Base-by-base conservation (phyloP, 2,888 invertebrate species). In the Caradrina kadenii region DNA sequence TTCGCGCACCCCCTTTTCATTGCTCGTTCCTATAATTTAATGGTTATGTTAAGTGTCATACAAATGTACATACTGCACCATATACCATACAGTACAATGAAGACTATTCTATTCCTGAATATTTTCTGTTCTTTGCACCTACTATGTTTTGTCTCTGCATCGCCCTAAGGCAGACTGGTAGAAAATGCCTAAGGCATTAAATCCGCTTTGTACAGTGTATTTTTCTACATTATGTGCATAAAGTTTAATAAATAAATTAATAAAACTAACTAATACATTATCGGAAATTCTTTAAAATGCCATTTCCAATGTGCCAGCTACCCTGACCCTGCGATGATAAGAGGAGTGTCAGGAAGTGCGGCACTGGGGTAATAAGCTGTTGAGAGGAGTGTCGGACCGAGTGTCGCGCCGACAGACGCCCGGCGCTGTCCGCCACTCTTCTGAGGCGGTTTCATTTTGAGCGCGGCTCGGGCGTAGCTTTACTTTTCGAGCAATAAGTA, bases 321-420 rank as follows among this genome's bases (percentile, higher is more conserved):
- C 17, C 21, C 68, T 54, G 76, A 50, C 76, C 56, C 26, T 35
- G 52, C 42, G 49, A 50, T 35, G 55, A 58, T 49, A 31, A 39
- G 60, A 31, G 45, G 59, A 39, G 59, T 42, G 59, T 60, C 55
- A 26, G 60, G 49, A 50, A 55, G 58, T 35, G 48, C 49, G 76
- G 59, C 70, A 48, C 53, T 10, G n/a, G 26, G 42, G 63, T 82
- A 82, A 81, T 73, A 53, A 66, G 82, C 64, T 77, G 64, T 78
- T 64, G 3, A 19, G 54, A 22, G 22, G 56, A 49, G 59, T 55
- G 69, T 21, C 54, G 19, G 45, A 13, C 15, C 31, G 48, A 35
- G 10, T 35, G 35, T 7, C 35, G 35, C 45, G 54, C 17, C 42
- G 0, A 42, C 8, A 22, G 55, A 19, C 66, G n/a, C 10, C 11